Base-by-base conservation (phyloP, 2,113 vertebrate species). In the Crotalus helleri region DNA sequence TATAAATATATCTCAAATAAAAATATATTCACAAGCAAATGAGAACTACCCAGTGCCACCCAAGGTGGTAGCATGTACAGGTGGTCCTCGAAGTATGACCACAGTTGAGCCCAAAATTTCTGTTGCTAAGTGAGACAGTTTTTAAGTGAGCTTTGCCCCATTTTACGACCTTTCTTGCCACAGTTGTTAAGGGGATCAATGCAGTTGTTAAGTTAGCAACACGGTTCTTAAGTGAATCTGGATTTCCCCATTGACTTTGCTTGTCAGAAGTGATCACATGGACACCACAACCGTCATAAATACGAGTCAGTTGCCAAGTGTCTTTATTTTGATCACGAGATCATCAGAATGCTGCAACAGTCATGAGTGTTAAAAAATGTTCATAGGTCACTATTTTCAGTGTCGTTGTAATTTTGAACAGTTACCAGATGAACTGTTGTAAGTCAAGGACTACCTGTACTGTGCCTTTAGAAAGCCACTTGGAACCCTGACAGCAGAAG, bases 401-500 rank as follows among this genome's bases (percentile, higher is more conserved):
- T 15, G 64, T 13, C 1, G 2, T 69, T 29, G 11, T 29, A 33
- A 69, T 69, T n/a, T 33, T 69, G 29, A n/a, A n/a, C 29, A 69
- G 12, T 69, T n/a, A 33, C 12, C 6, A 69, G 13, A 69, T 69
- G 59, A 61, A 61, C 24, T 26, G 29, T n/a, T 33, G 29, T 5
- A 69, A 69, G 4, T 69, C 12, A 12, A 69, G 12, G 29, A 64
- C 29, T 64, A 64, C 11, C 64, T 69, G 4, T 17, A 3, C 49
- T 87, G 46, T 53, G 5, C 49, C 86, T 39, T 58, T 21, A 89
- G 46, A 59, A 58, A 15, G 33, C 24, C 13, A 86, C 24, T 26
- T 91, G 33, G 94, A 94, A 90, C 6, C 69, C 90, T 87, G 93
- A 29, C 26, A 53, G 44, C 49, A 86, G 5, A 4, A 91, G 6